Evolutionary conservation across 2,797 vertebrate genomes (phyloP).

Genomic region (Lemur catta): DNA sequence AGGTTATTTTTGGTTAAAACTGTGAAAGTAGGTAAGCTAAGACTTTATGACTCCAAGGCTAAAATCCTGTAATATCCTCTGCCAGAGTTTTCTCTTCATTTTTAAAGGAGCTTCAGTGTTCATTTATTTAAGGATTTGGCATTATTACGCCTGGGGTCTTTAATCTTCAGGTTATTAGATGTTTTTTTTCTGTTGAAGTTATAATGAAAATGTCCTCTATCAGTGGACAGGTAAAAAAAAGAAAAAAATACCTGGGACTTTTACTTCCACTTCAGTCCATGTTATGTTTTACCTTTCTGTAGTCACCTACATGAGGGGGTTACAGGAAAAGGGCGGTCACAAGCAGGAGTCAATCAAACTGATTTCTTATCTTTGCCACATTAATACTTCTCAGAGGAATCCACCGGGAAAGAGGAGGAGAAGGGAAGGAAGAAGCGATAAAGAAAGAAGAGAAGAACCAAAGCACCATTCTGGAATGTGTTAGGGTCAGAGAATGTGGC

Average conservation of each 20-base stretch:
- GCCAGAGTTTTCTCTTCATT: constrained; percentile 5
- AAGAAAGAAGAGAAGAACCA: background rate
- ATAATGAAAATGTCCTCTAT: constrained; percentile 47
- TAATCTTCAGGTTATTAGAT: constrained; percentile 47
- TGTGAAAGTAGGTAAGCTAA: background rate
- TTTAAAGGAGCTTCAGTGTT: constrained; percentile 38
- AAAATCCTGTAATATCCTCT: constrained; percentile 41
- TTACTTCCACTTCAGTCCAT: background rate
- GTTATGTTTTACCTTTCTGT: background rate
- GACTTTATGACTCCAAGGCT: constrained; percentile 14
- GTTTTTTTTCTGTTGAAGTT: background rate
- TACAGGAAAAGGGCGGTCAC: background rate
- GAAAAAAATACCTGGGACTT: background rate
- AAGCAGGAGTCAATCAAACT: background rate
- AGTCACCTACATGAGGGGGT: background rate
- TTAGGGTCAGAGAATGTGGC: background rate
- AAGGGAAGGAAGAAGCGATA: background rate
- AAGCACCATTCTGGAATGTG: background rate
- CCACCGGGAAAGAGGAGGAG: background rate
- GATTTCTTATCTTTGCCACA: background rate
- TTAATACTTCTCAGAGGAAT: background rate
- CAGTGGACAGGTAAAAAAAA: background rate
- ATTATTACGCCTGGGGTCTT: constrained; percentile 42
- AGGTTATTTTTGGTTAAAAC: constrained; percentile 41
- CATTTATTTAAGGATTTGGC: constrained; percentile 65